Conservation (phyloP, 2,888 invertebrate genomes). For the Zygothrica quintamaculata region DNA sequence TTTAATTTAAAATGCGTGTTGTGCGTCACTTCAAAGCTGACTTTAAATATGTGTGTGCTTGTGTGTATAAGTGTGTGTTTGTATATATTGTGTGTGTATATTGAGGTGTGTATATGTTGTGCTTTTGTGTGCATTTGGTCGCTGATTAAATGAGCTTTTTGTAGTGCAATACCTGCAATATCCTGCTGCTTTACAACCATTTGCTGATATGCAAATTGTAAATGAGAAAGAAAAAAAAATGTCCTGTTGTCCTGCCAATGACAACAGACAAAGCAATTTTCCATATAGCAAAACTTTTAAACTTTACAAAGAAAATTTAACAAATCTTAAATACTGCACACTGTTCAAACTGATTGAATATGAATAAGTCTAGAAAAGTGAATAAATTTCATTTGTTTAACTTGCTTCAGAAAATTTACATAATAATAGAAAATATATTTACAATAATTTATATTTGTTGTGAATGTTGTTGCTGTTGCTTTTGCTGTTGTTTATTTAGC, state of each 20-base stretch:
- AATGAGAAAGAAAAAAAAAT: no score
- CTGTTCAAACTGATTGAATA: background rate
- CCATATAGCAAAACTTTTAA: background rate
- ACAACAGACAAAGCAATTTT: slow-evolving; percentile 9
- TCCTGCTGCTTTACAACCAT: slow-evolving; percentile 22
- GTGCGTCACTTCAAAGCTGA: slow-evolving; percentile 2
- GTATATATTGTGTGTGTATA: slow-evolving; percentile 38
- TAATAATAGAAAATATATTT: no score
- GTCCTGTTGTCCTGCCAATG: slow-evolving; percentile 3
- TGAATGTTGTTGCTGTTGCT: no score
- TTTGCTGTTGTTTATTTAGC: background rate
- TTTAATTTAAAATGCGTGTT: slow-evolving; percentile 63
- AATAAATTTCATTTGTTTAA: no score
- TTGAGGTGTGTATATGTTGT: slow-evolving; percentile 16
- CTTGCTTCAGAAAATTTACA: background rate
- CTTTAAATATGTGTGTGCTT: slow-evolving; percentile 34
- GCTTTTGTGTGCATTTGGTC: slow-evolving; percentile 25
- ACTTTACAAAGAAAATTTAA: slow-evolving; percentile 7
- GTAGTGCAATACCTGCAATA: slow-evolving; percentile 39
- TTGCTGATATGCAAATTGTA: slow-evolving; percentile 68
- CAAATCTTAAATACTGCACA: background rate
- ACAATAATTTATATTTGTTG: no score
- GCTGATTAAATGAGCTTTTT: slow-evolving; percentile 61
- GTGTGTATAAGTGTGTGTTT: slow-evolving; percentile 26
- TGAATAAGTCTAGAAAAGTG: background rate